Base-by-base conservation (phyloP, 2,797 vertebrate species). In the Gallirallus australis region DNA sequence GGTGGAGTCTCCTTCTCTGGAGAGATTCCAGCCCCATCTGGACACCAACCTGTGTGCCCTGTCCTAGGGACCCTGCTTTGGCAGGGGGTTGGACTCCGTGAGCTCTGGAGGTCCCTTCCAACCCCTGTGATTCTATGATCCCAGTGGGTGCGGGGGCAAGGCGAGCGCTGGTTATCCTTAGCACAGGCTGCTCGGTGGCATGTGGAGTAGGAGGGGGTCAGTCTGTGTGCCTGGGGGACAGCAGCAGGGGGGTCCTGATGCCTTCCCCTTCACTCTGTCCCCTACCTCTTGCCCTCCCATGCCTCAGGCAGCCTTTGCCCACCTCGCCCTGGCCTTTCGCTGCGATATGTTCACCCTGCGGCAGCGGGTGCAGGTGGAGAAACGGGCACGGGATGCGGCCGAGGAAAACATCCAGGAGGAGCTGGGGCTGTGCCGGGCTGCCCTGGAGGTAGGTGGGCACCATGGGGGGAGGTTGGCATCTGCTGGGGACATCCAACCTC, bases 341-440 rank as follows among this genome's bases (percentile, higher is more conserved):
- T 97, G 95, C 0, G 97, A 97, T 2, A 5, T 69, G 35, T 97
- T 97, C 92, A 97, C 97, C 16, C 90, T 97, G 90, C 93, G 27
- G 78, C 95, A 94, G 2, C 90, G 97, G 66, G 97, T 99, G 83
- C 98, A 98, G 97, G 98, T 98, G 5, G 99, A 99, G 97, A 98
- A 98, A 81, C 98, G 98, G 4, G 98, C 98, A 5, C 97, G 98
- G 66, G 98, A 99, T 17, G 96, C 98, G 24, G 98, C 99, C 0
- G 99, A 99, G 96, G 98, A 98, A 91, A 99, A 98, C 95, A 95
- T 99, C 84, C 98, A 98, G 92, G 97, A 98, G 94, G 98, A 99
- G 97, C 96, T 99, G 92, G 97, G 82, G 77, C 97, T 98, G 92
- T 98, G 98, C 93, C 90, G 71, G 68, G 98, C 98, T 93, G 98